Evolutionary conservation across 2,888 invertebrate genomes (phyloP), one percentile per base, ranked within the genome.

Genomic region (Tillus elongatus): DNA sequence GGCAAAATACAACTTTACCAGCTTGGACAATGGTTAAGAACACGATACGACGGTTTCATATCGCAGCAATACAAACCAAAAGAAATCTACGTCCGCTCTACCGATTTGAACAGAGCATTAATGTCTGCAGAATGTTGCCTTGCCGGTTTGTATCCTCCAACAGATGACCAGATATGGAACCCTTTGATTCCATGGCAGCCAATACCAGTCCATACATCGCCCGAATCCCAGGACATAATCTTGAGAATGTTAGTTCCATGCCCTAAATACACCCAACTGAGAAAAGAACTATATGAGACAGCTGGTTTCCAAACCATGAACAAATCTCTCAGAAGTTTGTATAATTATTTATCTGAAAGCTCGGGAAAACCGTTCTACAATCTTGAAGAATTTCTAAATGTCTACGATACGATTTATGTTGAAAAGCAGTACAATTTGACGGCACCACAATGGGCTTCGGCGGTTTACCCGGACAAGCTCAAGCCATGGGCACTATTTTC

Each of bases 51-150:
- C 29, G 66, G 75, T 50, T 68, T 79, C 24, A 41, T 77, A 4
- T 65, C 65, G 24, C 49, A 57, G 2, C 53, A 49, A 3, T 80
- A 77, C 52, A 64, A 68, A 4, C 58, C 57, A 13, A 60, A 68
- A 15, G 66, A 75, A 53, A 64, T 79, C 15, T 66, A 64, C 48
- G 61, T 79, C 2, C 64, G 69, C 34, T 82, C 85, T 35, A 86
- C 89, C 0, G 84, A 88, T 64, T 77, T 81, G 14, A 87, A 90
- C 63, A 75, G 91, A 15, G 86, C 89, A 0, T 63, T 90, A 4
- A 85, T 86, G 81, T 86, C 85, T 43, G 90, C 84, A 1, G 72
- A 79, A 55, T 71, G 77, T 2, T 79, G 83, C 58, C 67, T 87
- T 43, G 84, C 86, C 37, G 82, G 82, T 1, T 53, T 82, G 40